These are phyloP conservation scores for Eurypyga helias DNA, from an alignment of 2,113 vertebrate genomes.

Conservation along the genomic window DNA sequence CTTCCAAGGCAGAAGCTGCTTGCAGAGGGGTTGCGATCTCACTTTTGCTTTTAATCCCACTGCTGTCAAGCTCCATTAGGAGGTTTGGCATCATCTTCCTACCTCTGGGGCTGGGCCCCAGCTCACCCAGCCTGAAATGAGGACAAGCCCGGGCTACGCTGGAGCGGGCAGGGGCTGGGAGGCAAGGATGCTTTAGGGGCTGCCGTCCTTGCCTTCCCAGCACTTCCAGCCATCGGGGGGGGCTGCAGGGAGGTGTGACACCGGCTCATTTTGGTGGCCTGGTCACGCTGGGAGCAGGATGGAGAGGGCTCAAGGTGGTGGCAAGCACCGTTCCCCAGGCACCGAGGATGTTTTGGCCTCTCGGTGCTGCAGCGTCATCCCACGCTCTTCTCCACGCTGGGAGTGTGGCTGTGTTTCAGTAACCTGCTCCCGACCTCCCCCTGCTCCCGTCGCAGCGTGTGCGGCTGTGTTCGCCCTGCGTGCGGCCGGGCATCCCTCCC, in stretches of 20 bases:
- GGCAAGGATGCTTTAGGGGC: background rate
- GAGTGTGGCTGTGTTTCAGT: background rate
- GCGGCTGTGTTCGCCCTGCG: background rate
- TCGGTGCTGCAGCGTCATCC: background rate
- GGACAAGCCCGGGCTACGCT: background rate
- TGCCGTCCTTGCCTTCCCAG: rapidly evolving
- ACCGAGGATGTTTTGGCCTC: background rate
- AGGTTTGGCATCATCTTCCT: slow-evolving; percentile 67
- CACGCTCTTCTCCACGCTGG: rapidly evolving
- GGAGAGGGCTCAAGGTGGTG: background rate
- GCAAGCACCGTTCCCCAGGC: rapidly evolving
- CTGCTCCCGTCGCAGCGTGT: background rate
- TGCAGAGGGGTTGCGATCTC: slow-evolving; percentile 33
- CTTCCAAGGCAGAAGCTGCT: slow-evolving; percentile 47
- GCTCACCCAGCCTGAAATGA: slow-evolving; percentile 61
- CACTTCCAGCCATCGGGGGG: background rate
- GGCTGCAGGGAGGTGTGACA: background rate
- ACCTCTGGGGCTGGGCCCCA: slow-evolving; percentile 67
- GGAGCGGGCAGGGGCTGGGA: background rate
- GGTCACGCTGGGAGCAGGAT: background rate
- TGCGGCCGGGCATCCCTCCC: background rate
- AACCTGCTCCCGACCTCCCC: background rate
- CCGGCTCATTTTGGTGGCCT: background rate
- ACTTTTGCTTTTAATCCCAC: slow-evolving; percentile 74
- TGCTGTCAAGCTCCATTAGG: slow-evolving; percentile 82